These are phyloP conservation scores for Indicator maculatus DNA, from an alignment of 2,113 vertebrate species.

Conservation along the genomic window DNA sequence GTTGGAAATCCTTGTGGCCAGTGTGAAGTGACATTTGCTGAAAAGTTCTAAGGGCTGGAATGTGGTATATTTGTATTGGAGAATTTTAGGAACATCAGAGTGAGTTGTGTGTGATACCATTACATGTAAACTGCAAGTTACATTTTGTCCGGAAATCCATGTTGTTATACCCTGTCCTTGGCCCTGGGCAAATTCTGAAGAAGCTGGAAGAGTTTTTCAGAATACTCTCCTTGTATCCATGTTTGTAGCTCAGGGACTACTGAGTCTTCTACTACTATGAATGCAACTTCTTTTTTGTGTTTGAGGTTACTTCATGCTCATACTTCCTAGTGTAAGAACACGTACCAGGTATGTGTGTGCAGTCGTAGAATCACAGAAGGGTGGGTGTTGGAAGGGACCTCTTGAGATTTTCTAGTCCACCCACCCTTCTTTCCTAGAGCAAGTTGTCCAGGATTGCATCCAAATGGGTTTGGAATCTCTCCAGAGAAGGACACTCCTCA, in stretches of 20 bases:
- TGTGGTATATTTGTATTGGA: background rate
- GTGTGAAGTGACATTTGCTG: background rate
- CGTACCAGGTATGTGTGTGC: background rate
- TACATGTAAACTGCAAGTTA: fast-evolving
- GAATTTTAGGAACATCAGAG: background rate
- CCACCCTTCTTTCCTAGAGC: no score
- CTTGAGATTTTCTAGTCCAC: no score
- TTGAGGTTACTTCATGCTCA: background rate
- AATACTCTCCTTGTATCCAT: background rate
- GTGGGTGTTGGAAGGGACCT: no score
- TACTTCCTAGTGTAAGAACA: background rate
- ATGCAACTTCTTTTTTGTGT: background rate
- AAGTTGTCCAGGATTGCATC: no score
- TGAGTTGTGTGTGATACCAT: background rate
- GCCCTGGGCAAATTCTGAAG: background rate
- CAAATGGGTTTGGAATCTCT: no score
- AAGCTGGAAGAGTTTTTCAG: background rate
- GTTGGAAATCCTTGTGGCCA: background rate
- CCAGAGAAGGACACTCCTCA: no score
- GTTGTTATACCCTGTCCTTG: background rate
- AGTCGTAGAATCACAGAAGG: background rate
- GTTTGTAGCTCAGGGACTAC: background rate
- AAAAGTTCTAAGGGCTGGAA: background rate
- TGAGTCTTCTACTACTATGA: background rate
- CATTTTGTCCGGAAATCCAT: background rate